These are phyloP conservation scores for Danio jaintianensis DNA, from an alignment of 2,797 vertebrate species.

Conservation along the genomic window DNA sequence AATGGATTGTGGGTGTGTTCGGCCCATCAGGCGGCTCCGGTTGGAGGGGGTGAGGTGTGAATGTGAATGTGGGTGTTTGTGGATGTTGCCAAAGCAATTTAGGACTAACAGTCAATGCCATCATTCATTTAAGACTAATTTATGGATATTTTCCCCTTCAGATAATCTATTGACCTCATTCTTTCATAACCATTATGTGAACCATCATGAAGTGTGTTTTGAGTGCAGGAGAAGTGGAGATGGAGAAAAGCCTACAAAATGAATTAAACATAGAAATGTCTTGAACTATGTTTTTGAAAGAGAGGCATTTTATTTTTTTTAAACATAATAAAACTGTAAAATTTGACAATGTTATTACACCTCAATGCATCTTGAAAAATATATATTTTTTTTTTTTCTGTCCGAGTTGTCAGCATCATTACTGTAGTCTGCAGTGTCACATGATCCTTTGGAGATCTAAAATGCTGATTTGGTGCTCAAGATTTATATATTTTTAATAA, in stretches of 20 bases:
- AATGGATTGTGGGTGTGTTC: constrained; percentile 27
- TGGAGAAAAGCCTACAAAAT: background rate
- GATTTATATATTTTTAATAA: background rate
- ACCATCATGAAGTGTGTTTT: background rate
- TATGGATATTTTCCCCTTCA: constrained; percentile 41
- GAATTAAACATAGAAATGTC: background rate
- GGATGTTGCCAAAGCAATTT: constrained; percentile 47
- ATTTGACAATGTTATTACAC: no score
- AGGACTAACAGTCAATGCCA: constrained; percentile 31
- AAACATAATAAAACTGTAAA: no score
- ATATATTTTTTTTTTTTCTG: background rate
- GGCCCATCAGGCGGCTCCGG: background rate
- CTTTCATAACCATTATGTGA: constrained; percentile 9
- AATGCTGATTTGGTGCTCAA: background rate
- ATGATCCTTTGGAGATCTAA: background rate
- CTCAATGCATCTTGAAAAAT: background rate
- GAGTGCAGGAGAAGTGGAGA: background rate
- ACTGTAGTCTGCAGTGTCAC: no score
- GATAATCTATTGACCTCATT: constrained; percentile 46
- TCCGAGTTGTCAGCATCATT: background rate
- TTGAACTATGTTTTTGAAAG: background rate
- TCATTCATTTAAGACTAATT: constrained; percentile 50
- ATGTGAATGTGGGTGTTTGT: background rate
- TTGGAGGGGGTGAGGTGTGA: background rate
- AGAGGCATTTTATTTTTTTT: no score